phyloP scores from a whole-genome alignment of 2,888 invertebrate species.

The Drosophila eohydei region DNA sequence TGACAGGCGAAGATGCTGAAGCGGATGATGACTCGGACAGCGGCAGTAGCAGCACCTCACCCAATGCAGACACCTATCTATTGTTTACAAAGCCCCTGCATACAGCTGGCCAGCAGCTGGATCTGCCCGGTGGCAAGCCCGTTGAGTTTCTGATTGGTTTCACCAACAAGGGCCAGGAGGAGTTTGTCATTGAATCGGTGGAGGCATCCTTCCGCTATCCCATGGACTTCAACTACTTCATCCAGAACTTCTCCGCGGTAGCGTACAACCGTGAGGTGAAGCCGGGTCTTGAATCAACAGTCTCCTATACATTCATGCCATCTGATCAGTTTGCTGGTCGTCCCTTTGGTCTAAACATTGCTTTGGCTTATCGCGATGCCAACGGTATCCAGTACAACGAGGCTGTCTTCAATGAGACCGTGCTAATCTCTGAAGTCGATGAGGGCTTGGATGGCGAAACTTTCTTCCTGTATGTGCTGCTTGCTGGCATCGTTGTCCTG shows the following conservation, averaged over 20 bases:
- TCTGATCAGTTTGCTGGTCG: conserved; percentile 98
- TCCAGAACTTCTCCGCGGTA: conserved; percentile 98
- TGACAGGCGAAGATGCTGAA: conserved; percentile 85
- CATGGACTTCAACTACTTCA: conserved; percentile 98
- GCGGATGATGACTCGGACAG: conserved; percentile 86
- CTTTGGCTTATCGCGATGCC: conserved; percentile 94
- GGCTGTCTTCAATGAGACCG: conserved; percentile 98
- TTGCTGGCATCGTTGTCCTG: conserved; percentile 95
- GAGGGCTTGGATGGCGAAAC: conserved; percentile 99
- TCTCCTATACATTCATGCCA: conserved; percentile 97
- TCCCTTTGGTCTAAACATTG: conserved; percentile 97
- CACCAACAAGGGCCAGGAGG: conserved; percentile 95
- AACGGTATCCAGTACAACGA: conserved; percentile 89
- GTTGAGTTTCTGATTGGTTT: conserved; percentile 99
- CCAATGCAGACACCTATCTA: conserved; percentile 95
- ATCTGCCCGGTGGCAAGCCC: conserved; percentile 92
- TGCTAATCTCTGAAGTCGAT: conserved; percentile 97
- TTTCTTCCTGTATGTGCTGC: conserved; percentile 98
- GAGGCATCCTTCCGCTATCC: conserved; percentile 99
- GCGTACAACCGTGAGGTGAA: conserved; percentile 95
- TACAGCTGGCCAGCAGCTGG: conserved; percentile 88
- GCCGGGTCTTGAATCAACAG: conserved; percentile 96
- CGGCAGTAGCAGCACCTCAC: conserved; percentile 87
- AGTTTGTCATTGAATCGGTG: conserved; percentile 95
- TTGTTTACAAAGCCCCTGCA: conserved; percentile 93